These are phyloP conservation scores for Lichenostomus cassidix DNA, from an alignment of 2,113 vertebrate species.

Conservation along the genomic window DNA sequence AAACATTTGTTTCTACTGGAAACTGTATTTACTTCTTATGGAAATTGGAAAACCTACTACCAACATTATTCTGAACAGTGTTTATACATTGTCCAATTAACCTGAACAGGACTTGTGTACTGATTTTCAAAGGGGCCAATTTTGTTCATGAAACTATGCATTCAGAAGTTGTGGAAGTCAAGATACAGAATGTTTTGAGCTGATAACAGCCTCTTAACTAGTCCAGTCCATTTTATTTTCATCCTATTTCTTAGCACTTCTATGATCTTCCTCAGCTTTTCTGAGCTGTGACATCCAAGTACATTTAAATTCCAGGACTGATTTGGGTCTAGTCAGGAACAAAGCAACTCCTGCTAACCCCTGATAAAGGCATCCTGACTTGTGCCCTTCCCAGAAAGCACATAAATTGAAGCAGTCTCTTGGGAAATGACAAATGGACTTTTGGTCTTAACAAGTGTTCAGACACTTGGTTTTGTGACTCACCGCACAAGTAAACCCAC, in stretches of 20 bases:
- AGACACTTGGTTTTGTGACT: not conserved
- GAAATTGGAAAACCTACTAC: not conserved
- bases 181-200: not conserved
- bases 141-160: not conserved
- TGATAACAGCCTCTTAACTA: not conserved
- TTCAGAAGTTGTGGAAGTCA: not conserved
- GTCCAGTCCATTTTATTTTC: not conserved
- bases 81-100: not conserved
- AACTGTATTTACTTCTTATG: not conserved
- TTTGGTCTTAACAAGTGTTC: not conserved
- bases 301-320: not conserved
- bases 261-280: not conserved
- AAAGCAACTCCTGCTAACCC: not conserved
- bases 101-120: not conserved
- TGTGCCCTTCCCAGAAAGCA: fast-evolving
- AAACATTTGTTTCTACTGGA: not conserved
- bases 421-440: not conserved
- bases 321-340: not conserved
- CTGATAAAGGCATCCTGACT: not conserved
- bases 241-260: not conserved
- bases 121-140: not conserved
- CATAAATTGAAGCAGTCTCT: not conserved
- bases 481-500: not conserved
- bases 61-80: not conserved
- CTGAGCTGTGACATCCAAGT: not conserved